Conservation (phyloP, 30 jellyfish, hydroid and myxozoan species). For the Aurelia aurita complex sp. Pacific region DNA sequence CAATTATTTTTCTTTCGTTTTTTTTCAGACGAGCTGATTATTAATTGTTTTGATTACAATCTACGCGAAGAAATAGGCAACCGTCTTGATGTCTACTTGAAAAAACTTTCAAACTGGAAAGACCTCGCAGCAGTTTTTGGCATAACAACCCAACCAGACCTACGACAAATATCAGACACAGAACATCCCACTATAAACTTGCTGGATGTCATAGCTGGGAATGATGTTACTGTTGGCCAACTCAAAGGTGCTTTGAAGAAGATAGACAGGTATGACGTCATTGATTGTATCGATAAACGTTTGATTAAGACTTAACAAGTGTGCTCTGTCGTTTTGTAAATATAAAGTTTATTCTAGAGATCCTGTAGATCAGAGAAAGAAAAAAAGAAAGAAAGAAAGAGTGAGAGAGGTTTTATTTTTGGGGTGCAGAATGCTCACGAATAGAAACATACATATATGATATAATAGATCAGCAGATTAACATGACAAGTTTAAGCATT, state of each 20-base stretch:
- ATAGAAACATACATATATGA: too few relatives aligned
- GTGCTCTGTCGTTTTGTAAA: neutral
- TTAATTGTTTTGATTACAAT: conserved; percentile 16
- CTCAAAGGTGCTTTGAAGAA: conserved; percentile 49
- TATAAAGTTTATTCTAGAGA: neutral
- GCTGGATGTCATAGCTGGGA: conserved; percentile 22
- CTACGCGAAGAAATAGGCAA: conserved; percentile 45
- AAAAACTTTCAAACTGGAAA: conserved; percentile 77
- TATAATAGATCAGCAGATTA: too few relatives aligned
- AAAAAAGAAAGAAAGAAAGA: too few relatives aligned
- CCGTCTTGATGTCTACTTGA: conserved; percentile 79
- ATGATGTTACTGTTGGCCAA: conserved; percentile 46
- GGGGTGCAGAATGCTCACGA: too few relatives aligned
- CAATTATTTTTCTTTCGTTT: neutral
- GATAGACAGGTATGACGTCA: conserved; percentile 62
- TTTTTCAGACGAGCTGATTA: conserved; percentile 35
- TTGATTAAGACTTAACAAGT: neutral
- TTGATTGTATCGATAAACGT: conserved; percentile 34
- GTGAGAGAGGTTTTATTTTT: too few relatives aligned
- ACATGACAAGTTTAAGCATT: too few relatives aligned
- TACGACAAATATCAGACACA: conserved; percentile 4
- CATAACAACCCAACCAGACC: conserved; percentile 19
- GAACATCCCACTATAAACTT: conserved; percentile 47
- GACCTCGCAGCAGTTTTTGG: conserved; percentile 65
- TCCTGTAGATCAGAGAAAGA: too few relatives aligned